Percentiles rank a stretch among this genome's conserved stretches.
Evolutionary conservation across 2,888 invertebrate genomes (phyloP).

Genomic region (Bruchidius siliquastri): DNA sequence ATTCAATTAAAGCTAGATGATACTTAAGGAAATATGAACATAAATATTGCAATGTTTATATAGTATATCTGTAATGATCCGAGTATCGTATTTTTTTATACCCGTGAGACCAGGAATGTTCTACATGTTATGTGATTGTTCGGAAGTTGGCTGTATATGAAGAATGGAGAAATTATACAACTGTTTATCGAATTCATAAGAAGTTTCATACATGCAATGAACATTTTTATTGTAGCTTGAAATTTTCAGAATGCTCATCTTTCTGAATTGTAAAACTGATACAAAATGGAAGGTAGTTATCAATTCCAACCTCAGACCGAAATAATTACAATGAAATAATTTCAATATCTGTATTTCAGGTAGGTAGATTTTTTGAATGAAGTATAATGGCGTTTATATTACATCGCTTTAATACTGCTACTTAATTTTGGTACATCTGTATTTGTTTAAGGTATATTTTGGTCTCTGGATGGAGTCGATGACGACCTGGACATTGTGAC

Average conservation of each 20-base stretch:
- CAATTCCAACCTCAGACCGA: constrained; percentile 45
- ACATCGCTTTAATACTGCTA: constrained; percentile 7
- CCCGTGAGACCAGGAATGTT: neutral
- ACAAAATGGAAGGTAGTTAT: constrained; percentile 24
- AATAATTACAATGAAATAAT: constrained; percentile 23
- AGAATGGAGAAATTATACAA: neutral
- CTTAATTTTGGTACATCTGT: constrained; percentile 12
- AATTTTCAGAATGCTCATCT: neutral
- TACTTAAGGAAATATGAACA: too few species aligned
- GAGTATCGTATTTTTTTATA: neutral
- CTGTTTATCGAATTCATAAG: neutral
- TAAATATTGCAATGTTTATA: too few species aligned
- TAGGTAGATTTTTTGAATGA: constrained; percentile 21
- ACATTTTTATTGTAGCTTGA: neutral
- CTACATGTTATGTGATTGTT: neutral
- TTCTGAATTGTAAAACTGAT: neutral
- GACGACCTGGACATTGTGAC: constrained; percentile 22
- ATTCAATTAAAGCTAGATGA: too few species aligned
- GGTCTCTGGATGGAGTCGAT: constrained; percentile 45
- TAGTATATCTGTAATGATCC: neutral
- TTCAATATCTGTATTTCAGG: constrained; percentile 13
- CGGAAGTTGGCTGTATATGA: neutral
- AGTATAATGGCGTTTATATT: neutral
- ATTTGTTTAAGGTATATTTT: constrained; percentile 36
- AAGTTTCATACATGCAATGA: neutral